Conservation (phyloP, 2,888 invertebrate genomes). For the Eurytoma californica region DNA sequence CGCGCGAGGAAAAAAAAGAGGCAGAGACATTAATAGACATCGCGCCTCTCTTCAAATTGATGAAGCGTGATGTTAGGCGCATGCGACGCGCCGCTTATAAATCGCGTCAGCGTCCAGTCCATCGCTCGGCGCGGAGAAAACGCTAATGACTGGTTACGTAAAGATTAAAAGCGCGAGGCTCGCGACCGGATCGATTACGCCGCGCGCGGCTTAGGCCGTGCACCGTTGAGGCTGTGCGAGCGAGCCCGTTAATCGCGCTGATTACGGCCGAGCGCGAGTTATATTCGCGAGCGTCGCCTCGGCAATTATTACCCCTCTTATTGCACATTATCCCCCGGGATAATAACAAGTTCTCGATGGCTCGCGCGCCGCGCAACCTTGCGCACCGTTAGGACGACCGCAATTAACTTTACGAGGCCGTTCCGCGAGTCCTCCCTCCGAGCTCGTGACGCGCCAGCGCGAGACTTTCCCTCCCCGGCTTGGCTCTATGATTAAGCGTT, state of each 20-base stretch:
- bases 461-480: neutral
- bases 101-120: conserved; percentile 11
- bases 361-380: conserved; percentile 15
- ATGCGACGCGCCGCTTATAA: conserved; percentile 11
- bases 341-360: conserved; percentile 49
- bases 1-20: neutral
- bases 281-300: conserved; percentile 25
- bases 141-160: conserved; percentile 44
- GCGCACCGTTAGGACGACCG: conserved; percentile 54
- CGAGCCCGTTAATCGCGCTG: conserved; percentile 46
- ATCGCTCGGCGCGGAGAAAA: neutral
- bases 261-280: conserved; percentile 32
- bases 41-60: conserved; percentile 25
- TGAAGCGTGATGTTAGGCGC: conserved; percentile 16
- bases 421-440: conserved; percentile 5
- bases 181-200: conserved; percentile 21
- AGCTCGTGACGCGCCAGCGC: neutral
- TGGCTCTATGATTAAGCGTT: conserved; percentile 42
- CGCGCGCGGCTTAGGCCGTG: neutral
- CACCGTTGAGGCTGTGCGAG: neutral
- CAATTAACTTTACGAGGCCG: conserved; percentile 56
- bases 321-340: conserved; percentile 46
- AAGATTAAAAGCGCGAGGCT: conserved; percentile 36
- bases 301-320: conserved; percentile 52
- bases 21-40: neutral